Evolutionary conservation across 2,888 invertebrate genomes (phyloP).

Genomic region (Polyommatus icarus): DNA sequence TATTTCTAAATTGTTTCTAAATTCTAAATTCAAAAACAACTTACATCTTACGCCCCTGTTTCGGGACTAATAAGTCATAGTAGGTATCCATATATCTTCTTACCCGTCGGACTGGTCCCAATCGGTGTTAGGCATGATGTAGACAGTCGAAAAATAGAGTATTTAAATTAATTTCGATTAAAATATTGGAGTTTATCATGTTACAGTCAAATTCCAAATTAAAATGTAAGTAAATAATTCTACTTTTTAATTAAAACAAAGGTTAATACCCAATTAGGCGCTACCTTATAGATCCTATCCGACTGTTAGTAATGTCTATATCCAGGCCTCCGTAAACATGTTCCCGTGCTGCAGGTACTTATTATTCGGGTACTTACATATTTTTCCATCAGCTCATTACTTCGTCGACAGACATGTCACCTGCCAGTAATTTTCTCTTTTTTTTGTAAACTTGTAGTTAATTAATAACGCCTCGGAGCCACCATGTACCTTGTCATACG

Average conservation of each 20-base stretch:
- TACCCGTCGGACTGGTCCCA: no score
- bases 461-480: neutral
- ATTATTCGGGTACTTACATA: slow-evolving; percentile 1
- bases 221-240: no score
- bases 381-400: slow-evolving; percentile 7
- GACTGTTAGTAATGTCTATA: slow-evolving; percentile 9
- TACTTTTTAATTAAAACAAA: neutral
- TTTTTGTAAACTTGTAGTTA: neutral
- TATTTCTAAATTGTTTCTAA: no score
- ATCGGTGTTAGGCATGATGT: no score
- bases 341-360: neutral
- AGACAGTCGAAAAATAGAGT: no score
- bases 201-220: no score
- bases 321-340: neutral
- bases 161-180: no score
- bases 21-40: no score
- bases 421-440: neutral
- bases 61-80: no score
- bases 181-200: no score
- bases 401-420: slow-evolving; percentile 19
- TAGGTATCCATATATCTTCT: no score
- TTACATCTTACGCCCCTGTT: no score
- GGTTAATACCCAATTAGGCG: neutral
- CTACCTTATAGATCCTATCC: neutral
- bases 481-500: neutral